A percentile compares a stretch with the other conserved stretches of the same genome.
Conservation (phyloP, 2,888 invertebrate genomes). For the Hydrotaea cyrtoneurina region DNA sequence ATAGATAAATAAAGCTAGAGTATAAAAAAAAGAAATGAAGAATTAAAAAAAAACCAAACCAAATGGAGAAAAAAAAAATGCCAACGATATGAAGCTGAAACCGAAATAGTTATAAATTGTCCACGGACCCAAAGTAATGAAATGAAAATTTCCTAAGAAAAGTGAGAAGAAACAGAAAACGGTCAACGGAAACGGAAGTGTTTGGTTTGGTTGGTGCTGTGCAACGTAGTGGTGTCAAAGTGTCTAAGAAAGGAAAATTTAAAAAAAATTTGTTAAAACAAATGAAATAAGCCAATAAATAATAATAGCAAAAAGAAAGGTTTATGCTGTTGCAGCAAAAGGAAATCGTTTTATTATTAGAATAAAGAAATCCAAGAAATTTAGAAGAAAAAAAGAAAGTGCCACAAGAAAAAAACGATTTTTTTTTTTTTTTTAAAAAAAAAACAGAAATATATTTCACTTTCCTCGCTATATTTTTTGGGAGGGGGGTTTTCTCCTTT, state of each 20-base stretch:
- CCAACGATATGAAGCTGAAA: neutral
- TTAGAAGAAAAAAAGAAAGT: neutral
- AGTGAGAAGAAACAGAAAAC: no score
- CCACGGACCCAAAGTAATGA: neutral
- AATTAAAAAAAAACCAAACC: neutral
- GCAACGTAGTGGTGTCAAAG: neutral
- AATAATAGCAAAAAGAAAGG: neutral
- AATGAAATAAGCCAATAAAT: neutral
- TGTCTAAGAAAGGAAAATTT: constrained; percentile 13
- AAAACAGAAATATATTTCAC: no score
- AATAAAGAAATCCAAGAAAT: no score
- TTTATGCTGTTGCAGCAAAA: neutral
- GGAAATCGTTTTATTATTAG: neutral
- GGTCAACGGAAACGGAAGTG: constrained; percentile 60
- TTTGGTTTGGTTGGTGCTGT: constrained; percentile 4
- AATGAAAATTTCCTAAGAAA: neutral
- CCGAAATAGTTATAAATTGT: neutral
- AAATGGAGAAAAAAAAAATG: neutral
- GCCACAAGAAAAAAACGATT: no score
- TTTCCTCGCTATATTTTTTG: no score
- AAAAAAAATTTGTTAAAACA: constrained; percentile 13
- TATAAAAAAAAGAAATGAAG: neutral
- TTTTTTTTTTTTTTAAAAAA: no score
- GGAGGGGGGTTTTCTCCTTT: neutral
- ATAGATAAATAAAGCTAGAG: neutral